Conservation (phyloP, 2,888 invertebrate genomes). For the Syrphus vitripennis region DNA sequence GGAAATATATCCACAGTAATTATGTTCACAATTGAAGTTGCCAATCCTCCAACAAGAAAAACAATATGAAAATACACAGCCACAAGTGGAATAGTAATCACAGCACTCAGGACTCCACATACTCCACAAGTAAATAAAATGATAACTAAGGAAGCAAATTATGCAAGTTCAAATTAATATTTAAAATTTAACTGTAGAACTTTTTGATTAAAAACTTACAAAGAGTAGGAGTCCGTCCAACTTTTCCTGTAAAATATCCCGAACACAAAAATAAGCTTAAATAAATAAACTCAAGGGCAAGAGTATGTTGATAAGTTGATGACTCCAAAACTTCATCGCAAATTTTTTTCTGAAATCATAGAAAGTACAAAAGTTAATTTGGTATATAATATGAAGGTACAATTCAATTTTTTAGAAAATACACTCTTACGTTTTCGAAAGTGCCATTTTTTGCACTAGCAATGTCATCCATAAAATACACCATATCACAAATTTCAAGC, state of each 20-base stretch:
- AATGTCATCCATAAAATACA: slow-evolving; percentile 61
- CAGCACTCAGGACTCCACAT: slow-evolving; percentile 32
- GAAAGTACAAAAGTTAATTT: neutral
- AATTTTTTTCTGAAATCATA: neutral
- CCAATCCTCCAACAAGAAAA: slow-evolving; percentile 39
- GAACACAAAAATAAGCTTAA: slow-evolving; percentile 71
- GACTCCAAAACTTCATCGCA: slow-evolving; percentile 73
- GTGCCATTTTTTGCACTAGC: neutral
- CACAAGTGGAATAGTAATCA: slow-evolving; percentile 44
- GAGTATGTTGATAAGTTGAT: slow-evolving; percentile 75
- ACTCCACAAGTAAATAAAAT: slow-evolving; percentile 37
- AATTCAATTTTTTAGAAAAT: neutral
- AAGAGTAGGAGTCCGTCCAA: slow-evolving; percentile 72
- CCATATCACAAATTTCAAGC: slow-evolving; percentile 75
- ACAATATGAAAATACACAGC: slow-evolving; percentile 42
- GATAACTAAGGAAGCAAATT: slow-evolving; percentile 15
- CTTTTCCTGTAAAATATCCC: slow-evolving; percentile 73
- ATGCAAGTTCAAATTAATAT: too few species aligned
- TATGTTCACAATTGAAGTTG: slow-evolving; percentile 38
- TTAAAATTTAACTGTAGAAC: too few species aligned
- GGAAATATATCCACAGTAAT: slow-evolving; percentile 57
- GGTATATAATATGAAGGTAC: too few species aligned
- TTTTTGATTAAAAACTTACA: too few species aligned
- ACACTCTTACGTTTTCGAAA: slow-evolving; percentile 1
- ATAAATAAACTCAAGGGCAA: slow-evolving; percentile 75